Conservation (phyloP, 2,797 vertebrate genomes). For the Zonotrichia albicollis region DNA sequence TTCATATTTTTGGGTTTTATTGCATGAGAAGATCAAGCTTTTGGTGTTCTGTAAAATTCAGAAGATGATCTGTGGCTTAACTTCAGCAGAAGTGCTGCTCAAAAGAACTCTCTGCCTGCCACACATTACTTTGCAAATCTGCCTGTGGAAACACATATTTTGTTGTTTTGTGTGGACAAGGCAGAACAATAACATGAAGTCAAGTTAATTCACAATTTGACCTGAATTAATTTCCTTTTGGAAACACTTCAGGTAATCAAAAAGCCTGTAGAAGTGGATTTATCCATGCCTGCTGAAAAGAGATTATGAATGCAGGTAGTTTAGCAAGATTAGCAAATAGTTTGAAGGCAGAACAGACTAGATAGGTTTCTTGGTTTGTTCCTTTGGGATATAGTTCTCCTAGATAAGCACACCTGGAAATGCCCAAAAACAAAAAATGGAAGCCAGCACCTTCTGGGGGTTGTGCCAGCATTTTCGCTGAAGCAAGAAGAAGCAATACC, state of each 20-base stretch:
- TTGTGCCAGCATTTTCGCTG: conserved; percentile 28
- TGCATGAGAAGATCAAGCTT: background rate
- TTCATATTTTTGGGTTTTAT: background rate
- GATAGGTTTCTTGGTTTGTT: background rate
- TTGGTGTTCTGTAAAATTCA: background rate
- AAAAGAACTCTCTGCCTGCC: background rate
- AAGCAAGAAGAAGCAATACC: background rate
- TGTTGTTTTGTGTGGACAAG: background rate
- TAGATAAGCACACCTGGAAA: background rate
- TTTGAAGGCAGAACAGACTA: background rate
- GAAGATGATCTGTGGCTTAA: background rate
- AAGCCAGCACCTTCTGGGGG: background rate
- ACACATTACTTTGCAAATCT: background rate
- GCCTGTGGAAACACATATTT: background rate
- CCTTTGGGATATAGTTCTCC: background rate
- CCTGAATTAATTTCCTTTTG: background rate
- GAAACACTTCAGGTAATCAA: background rate
- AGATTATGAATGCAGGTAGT: background rate
- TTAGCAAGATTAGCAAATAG: background rate
- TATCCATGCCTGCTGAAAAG: background rate
- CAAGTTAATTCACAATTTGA: background rate
- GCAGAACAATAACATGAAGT: background rate
- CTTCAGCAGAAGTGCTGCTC: background rate
- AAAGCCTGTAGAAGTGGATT: background rate
- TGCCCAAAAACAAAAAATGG: background rate